phyloP scores from a whole-genome alignment of 2,888 invertebrate genomes.

The Rhimphoctona megacephalus region DNA sequence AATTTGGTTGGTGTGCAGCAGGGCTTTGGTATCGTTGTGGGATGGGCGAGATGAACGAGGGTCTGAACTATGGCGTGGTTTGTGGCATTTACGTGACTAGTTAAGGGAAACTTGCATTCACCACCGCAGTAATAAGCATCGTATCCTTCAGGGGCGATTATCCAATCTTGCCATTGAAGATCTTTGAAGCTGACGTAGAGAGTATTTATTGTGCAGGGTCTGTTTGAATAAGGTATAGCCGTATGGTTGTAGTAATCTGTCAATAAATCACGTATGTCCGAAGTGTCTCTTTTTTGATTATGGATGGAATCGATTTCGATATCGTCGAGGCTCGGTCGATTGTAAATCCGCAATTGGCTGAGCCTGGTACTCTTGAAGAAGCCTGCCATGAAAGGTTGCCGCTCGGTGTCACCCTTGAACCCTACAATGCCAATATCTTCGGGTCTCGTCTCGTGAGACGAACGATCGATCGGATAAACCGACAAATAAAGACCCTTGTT shows the following conservation, averaged over 20 bases:
- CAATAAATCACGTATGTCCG: constrained; percentile 15
- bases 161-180: constrained; percentile 96
- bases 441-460: constrained; percentile 91
- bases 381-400: constrained; percentile 95
- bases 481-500: constrained; percentile 94
- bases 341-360: constrained; percentile 17
- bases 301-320: constrained; percentile 86
- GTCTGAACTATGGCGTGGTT: constrained; percentile 98
- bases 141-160: constrained; percentile 97
- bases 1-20: constrained; percentile 96
- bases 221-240: constrained; percentile 79
- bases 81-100: constrained; percentile 95
- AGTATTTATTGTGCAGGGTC: constrained; percentile 93
- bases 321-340: constrained; percentile 81
- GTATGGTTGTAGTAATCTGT: constrained; percentile 79
- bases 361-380: constrained; percentile 89
- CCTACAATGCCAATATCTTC: constrained; percentile 93
- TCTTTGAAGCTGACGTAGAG: constrained; percentile 96
- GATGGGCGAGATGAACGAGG: constrained; percentile 92
- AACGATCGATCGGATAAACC: constrained; percentile 88
- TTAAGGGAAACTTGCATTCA: constrained; percentile 95
- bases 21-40: constrained; percentile 92
- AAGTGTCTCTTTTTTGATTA: constrained; percentile 73
- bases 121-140: constrained; percentile 96
- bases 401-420: constrained; percentile 90